Percentiles rank a stretch among this genome's conserved stretches.
Evolutionary conservation across 2,797 vertebrate species (phyloP).

Genomic region (Rhynchotus rufescens): DNA sequence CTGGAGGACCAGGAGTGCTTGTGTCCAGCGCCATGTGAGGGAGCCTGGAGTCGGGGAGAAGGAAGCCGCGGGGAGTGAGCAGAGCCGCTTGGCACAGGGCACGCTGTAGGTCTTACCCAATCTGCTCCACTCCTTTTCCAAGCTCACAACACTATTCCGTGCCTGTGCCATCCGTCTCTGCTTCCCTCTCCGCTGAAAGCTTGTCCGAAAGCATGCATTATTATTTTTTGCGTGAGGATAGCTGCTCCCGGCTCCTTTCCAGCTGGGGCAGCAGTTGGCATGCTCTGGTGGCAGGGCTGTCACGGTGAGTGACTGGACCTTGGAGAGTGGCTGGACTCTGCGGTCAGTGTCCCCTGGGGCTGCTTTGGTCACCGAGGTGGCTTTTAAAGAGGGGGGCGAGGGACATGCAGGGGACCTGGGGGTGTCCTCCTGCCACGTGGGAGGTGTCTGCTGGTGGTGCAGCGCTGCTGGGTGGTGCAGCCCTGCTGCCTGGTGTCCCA

Average conservation of each 20-base stretch:
- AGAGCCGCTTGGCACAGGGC: neutral
- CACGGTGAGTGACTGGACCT: too few species aligned
- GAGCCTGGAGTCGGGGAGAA: neutral
- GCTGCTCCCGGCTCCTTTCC: neutral
- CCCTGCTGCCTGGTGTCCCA: too few species aligned
- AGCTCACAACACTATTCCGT: neutral
- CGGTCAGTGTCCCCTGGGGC: neutral
- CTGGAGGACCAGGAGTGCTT: neutral
- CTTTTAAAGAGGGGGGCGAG: too few species aligned
- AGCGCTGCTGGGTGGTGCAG: too few species aligned
- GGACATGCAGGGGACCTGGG: too few species aligned
- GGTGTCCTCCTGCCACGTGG: too few species aligned
- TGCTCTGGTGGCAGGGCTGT: neutral
- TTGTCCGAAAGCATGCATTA: fast-evolving
- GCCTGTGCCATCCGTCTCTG: fast-evolving
- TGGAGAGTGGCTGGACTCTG: neutral
- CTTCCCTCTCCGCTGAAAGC: neutral
- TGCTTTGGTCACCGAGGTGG: too few species aligned
- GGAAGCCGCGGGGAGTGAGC: neutral
- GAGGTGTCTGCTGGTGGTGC: too few species aligned
- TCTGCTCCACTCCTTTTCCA: neutral
- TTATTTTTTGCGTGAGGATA: neutral
- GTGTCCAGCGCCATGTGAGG: neutral
- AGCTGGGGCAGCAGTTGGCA: neutral
- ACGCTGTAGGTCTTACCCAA: neutral